These are phyloP conservation scores for Exephanes ischioxanthus DNA, from an alignment of 2,888 invertebrate genomes.

Conservation along the genomic window DNA sequence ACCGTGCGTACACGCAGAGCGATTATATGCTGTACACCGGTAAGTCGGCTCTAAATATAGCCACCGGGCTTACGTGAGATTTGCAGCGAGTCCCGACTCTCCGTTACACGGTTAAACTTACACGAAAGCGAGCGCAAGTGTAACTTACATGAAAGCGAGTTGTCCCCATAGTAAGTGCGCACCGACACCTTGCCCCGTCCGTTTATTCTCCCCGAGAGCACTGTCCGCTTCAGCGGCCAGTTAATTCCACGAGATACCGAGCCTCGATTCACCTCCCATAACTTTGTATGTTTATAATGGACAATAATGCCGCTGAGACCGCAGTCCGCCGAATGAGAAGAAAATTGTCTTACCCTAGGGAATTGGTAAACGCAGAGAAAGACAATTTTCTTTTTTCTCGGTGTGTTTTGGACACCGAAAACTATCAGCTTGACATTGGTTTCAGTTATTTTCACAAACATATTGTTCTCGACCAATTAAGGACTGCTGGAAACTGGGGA, in stretches of 20 bases:
- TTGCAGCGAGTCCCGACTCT: slow-evolving; percentile 14
- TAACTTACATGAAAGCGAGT: slow-evolving; percentile 23
- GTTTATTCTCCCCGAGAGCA: neutral
- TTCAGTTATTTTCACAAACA: too few relatives aligned
- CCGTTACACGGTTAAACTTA: slow-evolving; percentile 2
- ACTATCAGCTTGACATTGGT: too few relatives aligned
- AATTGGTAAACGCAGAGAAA: too few relatives aligned
- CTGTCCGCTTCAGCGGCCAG: neutral
- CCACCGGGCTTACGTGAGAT: slow-evolving; percentile 35
- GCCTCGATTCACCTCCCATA: too few relatives aligned
- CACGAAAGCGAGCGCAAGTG: slow-evolving; percentile 18
- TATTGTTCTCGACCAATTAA: too few relatives aligned
- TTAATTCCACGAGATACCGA: slow-evolving; percentile 3
- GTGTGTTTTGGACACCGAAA: too few relatives aligned
- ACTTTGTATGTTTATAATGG: too few relatives aligned
- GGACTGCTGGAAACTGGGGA: too few relatives aligned
- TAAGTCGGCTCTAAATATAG: slow-evolving; percentile 42
- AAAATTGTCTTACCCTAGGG: too few relatives aligned
- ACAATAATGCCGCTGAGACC: too few relatives aligned
- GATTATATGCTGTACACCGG: slow-evolving; percentile 36
- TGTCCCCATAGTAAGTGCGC: slow-evolving; percentile 13
- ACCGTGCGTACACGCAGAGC: neutral
- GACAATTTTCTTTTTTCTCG: too few relatives aligned
- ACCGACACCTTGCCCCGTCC: slow-evolving; percentile 28
- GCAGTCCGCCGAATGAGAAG: too few relatives aligned